Base-by-base conservation (phyloP, 2,113 vertebrate species). In the Ctenodactylus gundi region DNA sequence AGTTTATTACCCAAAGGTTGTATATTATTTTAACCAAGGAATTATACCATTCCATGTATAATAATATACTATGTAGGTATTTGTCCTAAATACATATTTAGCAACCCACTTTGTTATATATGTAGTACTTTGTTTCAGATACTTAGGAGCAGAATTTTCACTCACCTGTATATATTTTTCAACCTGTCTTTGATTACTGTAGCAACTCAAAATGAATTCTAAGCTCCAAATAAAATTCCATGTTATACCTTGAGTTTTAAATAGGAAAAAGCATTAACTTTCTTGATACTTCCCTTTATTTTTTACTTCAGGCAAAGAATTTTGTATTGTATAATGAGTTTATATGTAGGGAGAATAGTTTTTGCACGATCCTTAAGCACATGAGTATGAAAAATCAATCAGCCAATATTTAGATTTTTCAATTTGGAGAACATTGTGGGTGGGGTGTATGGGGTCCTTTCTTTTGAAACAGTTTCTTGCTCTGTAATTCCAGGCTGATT, bases 191-290 rank as follows among this genome's bases (percentile, higher is more conserved):
- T 78, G 29, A 76, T 87, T 93, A 53, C 25, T 76, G 8, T 44
- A n/a, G 6, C 21, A 91, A 29, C 36, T 55, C 78, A n/a, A 90
- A 90, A 85, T 96, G 36, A 91, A 95, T 76, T 82, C 29, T 82
- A 90, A 78, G 46, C 36, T 31, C 27, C 68, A 44, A 73, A 55
- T 92, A 92, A 91, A 88, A 80, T 80, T 88, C 31, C 9, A 29
- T 86, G 86, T 75, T 95, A 46, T 94, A 44, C 31, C 93, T 95
- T 23, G 84, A 51, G 12, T 81, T 84, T 96, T 94, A 92, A 72
- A 68, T 94, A 87, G 55, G n/a, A 95, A 64, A 14, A 72, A 73
- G 57, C 86, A 70, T 6, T 95, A 65, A n/a, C 39, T 68, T 68
- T 72, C 44, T 78, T 49, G 51, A 55, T 72, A 51, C 8, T 92